Evolutionary conservation across 2,888 invertebrate genomes (phyloP), one percentile per base, ranked within the genome.

Genomic region (Oligia latruncula): DNA sequence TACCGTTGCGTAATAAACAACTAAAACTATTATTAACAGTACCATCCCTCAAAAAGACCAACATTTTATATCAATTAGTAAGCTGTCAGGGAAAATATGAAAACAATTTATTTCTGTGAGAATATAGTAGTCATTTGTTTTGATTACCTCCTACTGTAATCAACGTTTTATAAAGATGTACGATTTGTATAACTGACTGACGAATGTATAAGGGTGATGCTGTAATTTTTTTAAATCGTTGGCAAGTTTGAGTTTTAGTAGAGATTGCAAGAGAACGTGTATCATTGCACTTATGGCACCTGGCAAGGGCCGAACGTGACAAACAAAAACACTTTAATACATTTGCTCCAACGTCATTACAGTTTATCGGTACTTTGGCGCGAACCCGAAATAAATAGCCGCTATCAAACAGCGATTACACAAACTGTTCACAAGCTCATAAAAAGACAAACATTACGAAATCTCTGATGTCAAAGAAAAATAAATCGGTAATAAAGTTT

Each of bases 401-500:
- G 94, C 95, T 93, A 95, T 95, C 95, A 95, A 95, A 95, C 88
- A 93, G 88, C 94, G 93, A 95, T 95, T 95, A 95, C 95, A 94
- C 90, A 92, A 94, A 95, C 94, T 94, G 95, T 95, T 95, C 94
- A 94, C 95, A 94, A 94, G 92, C 93, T 92, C 94, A 95, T 95
- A 95, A 95, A 95, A 92, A 92, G 91, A 92, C 93, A 94, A 93
- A 93, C 94, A 93, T 95, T 92, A 92, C 94, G 91, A 93, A 95
- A 95, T 95, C 92, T 94, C 93, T 93, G 93, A 92, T 94, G 94
- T 94, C 93, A 92, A 94, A 95, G 93, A 94, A 94, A 95, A 93
- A 95, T 95, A 95, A 94, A 94, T 94, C 90, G 93, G 90, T 87
- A 89, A 93, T 95, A 94, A 95, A 93, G 83, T 94, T 93, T 94